These are phyloP conservation scores for Harpalus rufipes DNA, from an alignment of 2,888 invertebrate species.

Conservation along the genomic window DNA sequence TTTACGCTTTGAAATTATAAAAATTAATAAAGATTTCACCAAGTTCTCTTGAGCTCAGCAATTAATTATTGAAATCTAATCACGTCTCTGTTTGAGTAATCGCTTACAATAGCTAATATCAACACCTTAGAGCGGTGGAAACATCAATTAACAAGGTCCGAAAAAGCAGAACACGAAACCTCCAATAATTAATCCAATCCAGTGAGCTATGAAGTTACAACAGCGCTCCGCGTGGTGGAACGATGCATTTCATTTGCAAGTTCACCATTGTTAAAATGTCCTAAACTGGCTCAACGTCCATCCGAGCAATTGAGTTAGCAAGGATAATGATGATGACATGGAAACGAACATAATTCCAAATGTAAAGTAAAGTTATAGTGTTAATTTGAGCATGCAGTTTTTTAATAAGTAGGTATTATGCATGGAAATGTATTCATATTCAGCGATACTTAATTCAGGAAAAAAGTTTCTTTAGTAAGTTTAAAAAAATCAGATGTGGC, in stretches of 20 bases:
- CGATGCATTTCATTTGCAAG: constrained; percentile 23
- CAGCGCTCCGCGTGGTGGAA: neutral
- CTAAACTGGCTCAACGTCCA: neutral
- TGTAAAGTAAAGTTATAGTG: no score
- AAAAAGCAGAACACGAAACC: constrained; percentile 36
- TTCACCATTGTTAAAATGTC: constrained; percentile 24
- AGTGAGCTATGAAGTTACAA: constrained; percentile 2
- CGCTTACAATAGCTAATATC: constrained; percentile 27
- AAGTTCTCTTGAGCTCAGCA: neutral
- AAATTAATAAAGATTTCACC: neutral
- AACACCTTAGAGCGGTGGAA: constrained; percentile 24
- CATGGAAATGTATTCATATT: no score
- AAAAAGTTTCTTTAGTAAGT: no score
- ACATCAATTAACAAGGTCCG: constrained; percentile 38
- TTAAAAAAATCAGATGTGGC: no score
- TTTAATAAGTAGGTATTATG: no score
- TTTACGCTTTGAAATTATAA: no score
- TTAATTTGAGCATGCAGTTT: no score
- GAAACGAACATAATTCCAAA: neutral
- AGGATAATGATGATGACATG: neutral
- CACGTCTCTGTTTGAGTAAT: constrained; percentile 9
- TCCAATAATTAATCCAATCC: constrained; percentile 37
- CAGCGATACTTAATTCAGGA: no score
- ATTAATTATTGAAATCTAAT: constrained; percentile 1
- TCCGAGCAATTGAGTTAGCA: neutral